phyloP scores from a whole-genome alignment of 2,888 invertebrate genomes.

The Microplitis deprimator region DNA sequence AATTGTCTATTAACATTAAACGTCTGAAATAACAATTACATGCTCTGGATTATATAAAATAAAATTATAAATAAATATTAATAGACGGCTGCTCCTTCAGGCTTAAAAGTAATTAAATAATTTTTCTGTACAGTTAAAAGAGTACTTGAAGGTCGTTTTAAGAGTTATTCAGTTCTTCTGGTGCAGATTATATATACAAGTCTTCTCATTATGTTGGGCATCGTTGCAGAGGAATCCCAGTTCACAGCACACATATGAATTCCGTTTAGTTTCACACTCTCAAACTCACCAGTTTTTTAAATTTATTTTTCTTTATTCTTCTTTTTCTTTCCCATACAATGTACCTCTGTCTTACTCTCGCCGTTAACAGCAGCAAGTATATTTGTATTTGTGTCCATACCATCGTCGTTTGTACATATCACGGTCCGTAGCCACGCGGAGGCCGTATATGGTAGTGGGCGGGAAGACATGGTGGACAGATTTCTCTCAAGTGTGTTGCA shows the following conservation, averaged over 20 bases:
- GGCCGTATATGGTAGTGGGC: slow-evolving; percentile 70
- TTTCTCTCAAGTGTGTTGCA: slow-evolving; percentile 26
- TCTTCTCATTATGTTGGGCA: slow-evolving; percentile 9
- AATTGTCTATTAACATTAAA: not conserved
- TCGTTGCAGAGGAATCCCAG: slow-evolving; percentile 17
- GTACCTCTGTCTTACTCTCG: not conserved
- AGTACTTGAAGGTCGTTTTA: slow-evolving; percentile 14
- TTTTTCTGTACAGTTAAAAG: not conserved
- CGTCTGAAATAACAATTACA: not conserved
- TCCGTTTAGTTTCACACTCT: not conserved
- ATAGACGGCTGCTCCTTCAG: not conserved
- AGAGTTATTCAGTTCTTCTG: not conserved
- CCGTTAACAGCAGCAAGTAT: not conserved
- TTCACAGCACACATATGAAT: slow-evolving; percentile 10
- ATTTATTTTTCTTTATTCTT: not conserved
- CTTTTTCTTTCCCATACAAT: not conserved
- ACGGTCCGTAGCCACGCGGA: slow-evolving; percentile 50
- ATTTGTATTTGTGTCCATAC: slow-evolving; percentile 1
- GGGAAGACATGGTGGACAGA: slow-evolving; percentile 57
- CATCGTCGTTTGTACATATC: not conserved
- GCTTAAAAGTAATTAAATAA: not conserved
- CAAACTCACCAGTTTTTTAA: not conserved
- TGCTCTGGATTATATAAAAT: not conserved
- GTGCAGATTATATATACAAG: slow-evolving; percentile 2
- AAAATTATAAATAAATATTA: slow-evolving; percentile 7